These are phyloP conservation scores for Mus spretus DNA, from an alignment of 2,797 vertebrate species.

Conservation along the genomic window DNA sequence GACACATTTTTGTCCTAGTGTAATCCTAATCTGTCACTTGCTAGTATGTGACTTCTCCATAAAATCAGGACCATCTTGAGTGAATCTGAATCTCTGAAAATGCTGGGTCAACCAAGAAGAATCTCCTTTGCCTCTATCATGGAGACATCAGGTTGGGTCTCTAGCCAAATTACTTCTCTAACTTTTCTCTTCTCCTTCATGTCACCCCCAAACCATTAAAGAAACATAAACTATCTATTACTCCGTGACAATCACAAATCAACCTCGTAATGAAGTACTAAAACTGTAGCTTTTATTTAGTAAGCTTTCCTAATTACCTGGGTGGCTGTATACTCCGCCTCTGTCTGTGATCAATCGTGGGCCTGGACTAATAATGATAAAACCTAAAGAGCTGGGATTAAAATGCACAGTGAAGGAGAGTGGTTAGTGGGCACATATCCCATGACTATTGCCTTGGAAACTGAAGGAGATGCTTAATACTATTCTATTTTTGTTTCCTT, in stretches of 20 bases:
- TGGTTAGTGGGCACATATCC: background rate
- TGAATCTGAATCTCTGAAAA: accelerated
- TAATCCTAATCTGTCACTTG: background rate
- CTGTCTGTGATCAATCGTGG: background rate
- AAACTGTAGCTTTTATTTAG: conserved; percentile 50
- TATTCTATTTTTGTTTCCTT: background rate
- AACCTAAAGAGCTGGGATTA: background rate
- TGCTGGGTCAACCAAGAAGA: background rate
- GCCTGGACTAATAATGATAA: background rate
- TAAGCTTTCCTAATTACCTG: conserved; percentile 48
- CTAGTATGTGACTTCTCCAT: background rate
- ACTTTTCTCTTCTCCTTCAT: background rate
- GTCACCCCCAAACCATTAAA: conserved; percentile 54
- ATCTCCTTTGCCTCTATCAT: background rate
- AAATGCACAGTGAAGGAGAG: background rate
- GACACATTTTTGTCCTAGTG: accelerated
- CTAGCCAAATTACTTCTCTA: conserved; percentile 23
- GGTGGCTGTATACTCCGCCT: background rate
- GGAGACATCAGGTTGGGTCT: background rate
- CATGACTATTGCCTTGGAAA: background rate
- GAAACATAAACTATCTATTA: background rate
- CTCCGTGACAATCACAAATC: background rate
- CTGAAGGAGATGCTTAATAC: background rate
- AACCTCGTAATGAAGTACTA: conserved; percentile 37
- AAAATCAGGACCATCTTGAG: background rate